Evolutionary conservation across 2,888 invertebrate species (phyloP).

Genomic region (Julus scanicus): DNA sequence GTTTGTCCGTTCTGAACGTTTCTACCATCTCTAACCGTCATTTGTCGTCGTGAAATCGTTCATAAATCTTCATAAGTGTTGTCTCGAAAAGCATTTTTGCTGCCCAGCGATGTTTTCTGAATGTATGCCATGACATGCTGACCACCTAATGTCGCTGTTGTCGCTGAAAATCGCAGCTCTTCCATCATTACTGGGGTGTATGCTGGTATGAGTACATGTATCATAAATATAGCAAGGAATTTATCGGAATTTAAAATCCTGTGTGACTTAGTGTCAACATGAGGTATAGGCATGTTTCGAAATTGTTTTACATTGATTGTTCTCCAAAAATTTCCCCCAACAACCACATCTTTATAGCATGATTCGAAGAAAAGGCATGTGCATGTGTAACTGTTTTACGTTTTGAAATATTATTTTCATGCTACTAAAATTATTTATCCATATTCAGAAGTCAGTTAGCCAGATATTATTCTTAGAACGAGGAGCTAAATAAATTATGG

Average conservation of each 20-base stretch:
- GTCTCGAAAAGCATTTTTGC: conserved; percentile 39
- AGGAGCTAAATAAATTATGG: too few relatives aligned
- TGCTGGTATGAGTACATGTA: conserved; percentile 2
- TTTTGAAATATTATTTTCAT: too few relatives aligned
- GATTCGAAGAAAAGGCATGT: too few relatives aligned
- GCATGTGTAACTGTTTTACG: background rate
- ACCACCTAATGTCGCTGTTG: conserved; percentile 52
- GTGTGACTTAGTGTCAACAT: background rate
- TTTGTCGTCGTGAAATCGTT: conserved; percentile 47
- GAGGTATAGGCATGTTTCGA: conserved; percentile 2
- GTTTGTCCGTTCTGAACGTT: background rate
- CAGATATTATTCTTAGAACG: background rate
- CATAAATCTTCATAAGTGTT: conserved; percentile 41
- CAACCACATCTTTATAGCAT: background rate
- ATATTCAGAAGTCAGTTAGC: background rate
- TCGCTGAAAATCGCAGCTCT: conserved; percentile 51
- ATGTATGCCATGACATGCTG: conserved; percentile 50
- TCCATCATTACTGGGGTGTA: conserved; percentile 49
- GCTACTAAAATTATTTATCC: background rate
- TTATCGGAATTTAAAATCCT: conserved; percentile 2
- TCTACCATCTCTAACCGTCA: background rate
- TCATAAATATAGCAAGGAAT: background rate
- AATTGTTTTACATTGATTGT: background rate
- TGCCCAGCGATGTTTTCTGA: conserved; percentile 46
- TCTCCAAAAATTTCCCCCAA: background rate